phyloP scores from a whole-genome alignment of 1,140 invertebrate genomes.

The Laupala kohalensis region DNA sequence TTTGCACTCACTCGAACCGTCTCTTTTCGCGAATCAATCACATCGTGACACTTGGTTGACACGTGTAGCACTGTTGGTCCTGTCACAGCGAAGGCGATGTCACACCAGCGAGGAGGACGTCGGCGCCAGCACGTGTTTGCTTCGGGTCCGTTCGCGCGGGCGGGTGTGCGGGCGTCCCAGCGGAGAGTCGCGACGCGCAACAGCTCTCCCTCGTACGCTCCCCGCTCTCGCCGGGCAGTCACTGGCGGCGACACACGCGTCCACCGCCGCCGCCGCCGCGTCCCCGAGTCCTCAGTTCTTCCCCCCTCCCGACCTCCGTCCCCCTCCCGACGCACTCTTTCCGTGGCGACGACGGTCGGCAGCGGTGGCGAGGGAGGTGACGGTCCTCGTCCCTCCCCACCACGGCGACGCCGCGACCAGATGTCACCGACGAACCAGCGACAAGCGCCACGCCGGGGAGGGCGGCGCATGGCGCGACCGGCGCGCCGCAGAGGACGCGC shows the following conservation, averaged over 20 bases:
- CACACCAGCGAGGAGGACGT: background rate
- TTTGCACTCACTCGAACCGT: no score
- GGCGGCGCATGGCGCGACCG: background rate
- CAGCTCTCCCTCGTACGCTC: background rate
- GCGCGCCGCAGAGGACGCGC: no score
- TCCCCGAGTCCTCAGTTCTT: background rate
- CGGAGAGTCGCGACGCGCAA: background rate
- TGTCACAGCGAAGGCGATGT: background rate
- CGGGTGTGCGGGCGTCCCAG: background rate
- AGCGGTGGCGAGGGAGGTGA: background rate
- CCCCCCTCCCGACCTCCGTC: background rate
- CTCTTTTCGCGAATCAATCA: no score
- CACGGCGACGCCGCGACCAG: background rate
- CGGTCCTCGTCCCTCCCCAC: background rate
- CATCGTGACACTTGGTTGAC: no score
- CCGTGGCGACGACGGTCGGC: no score
- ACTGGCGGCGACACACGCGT: slow-evolving; percentile 3
- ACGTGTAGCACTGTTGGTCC: no score
- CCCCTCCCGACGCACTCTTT: background rate
- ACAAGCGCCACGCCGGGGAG: background rate
- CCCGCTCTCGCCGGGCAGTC: slow-evolving; percentile 2
- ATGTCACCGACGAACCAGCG: slow-evolving; percentile 2
- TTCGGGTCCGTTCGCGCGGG: no score
- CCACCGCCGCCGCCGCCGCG: background rate
- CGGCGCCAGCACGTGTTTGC: background rate